These are phyloP conservation scores for Ceratina calcarata DNA, from an alignment of 1,140 invertebrate genomes.

Conservation along the genomic window DNA sequence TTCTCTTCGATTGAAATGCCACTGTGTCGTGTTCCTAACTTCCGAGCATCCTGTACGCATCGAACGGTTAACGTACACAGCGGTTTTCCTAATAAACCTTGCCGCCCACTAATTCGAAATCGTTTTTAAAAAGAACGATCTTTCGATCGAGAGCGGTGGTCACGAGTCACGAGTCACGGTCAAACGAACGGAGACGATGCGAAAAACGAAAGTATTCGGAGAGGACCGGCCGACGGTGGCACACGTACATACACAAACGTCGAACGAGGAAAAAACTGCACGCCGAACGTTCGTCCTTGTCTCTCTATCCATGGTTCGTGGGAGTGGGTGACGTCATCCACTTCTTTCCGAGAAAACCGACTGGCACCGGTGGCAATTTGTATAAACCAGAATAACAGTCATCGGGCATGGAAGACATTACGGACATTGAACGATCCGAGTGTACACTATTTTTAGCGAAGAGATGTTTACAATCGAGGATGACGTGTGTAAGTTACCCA, in stretches of 20 bases:
- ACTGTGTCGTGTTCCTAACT: too few species aligned
- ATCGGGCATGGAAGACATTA: not conserved
- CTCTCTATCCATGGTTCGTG: conserved; percentile 4
- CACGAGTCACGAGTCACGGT: not conserved
- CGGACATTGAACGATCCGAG: too few species aligned
- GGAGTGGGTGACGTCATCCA: conserved; percentile 33
- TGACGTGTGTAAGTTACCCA: too few species aligned
- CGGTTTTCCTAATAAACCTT: not conserved
- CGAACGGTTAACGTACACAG: not conserved
- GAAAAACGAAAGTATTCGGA: not conserved
- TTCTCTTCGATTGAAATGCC: too few species aligned
- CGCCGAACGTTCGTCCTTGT: not conserved
- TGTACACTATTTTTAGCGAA: too few species aligned
- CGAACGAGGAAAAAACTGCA: not conserved
- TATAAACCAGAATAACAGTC: conserved; percentile 15
- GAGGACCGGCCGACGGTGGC: not conserved
- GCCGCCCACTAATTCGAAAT: not conserved
- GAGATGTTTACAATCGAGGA: too few species aligned
- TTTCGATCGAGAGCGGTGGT: not conserved
- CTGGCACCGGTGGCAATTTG: conserved; percentile 7
- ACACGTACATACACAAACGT: not conserved
- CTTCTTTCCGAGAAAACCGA: conserved; percentile 40
- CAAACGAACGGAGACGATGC: too few species aligned
- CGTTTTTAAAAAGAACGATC: conserved; percentile 7
- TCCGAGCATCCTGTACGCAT: not conserved